Evolutionary conservation across 2,888 invertebrate genomes (phyloP).

Genomic region (Falcaria lacertinaria): DNA sequence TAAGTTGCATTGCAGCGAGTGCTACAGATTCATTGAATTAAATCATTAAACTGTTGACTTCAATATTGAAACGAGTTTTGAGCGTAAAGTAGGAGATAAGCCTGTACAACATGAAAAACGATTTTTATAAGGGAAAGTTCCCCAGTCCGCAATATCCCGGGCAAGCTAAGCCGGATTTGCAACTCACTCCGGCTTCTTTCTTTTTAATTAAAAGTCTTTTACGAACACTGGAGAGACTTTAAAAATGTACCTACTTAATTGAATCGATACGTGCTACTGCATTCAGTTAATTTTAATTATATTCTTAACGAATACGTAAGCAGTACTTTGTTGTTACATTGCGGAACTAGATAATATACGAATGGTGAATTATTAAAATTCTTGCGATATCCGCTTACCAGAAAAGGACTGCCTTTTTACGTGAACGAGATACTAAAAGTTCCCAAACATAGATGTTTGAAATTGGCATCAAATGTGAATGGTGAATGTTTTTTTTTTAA

Average conservation of each 20-base stretch:
- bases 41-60: neutral
- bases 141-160: conserved; percentile 50
- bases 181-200: conserved; percentile 57
- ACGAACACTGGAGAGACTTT: conserved; percentile 45
- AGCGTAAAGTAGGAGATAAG: conserved; percentile 20
- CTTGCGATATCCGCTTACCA: too few relatives aligned
- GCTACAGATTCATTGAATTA: too few relatives aligned
- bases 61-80: neutral
- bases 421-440: too few relatives aligned
- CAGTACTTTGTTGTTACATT: too few relatives aligned
- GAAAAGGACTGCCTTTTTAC: too few relatives aligned
- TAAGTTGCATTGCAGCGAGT: too few relatives aligned
- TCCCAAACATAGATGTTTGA: too few relatives aligned
- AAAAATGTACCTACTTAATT: conserved; percentile 35
- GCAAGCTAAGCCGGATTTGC: conserved; percentile 67
- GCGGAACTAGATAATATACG: too few relatives aligned
- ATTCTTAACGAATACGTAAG: neutral
- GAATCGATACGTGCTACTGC: conserved; percentile 5
- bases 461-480: too few relatives aligned
- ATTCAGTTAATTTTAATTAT: conserved; percentile 1
- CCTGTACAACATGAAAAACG: conserved; percentile 51
- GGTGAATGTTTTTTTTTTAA: too few relatives aligned
- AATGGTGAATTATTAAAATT: too few relatives aligned
- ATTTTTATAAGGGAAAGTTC: conserved; percentile 55
- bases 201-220: conserved; percentile 73